Conservation (phyloP, 1,140 invertebrate genomes). For the Drosophila virilis region DNA sequence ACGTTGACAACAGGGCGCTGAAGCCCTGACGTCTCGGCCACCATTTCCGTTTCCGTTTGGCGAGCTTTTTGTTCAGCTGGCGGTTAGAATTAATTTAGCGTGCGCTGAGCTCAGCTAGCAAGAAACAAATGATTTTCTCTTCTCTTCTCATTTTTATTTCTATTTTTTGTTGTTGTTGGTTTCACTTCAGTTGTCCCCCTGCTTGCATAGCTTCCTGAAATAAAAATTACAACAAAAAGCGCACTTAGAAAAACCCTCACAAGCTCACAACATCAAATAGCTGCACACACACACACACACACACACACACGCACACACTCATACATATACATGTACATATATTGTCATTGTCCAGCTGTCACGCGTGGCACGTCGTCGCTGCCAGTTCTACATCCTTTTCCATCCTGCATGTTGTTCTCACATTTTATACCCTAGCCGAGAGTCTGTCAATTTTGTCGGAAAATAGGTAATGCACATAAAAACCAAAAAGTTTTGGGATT, state of each 20-base stretch:
- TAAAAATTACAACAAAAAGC: conserved; percentile 56
- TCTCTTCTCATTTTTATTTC: conserved; percentile 52
- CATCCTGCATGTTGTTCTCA: conserved; percentile 43
- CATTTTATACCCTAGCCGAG: background rate
- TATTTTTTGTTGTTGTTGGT: conserved; percentile 49
- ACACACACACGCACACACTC: background rate
- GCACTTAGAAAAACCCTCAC: conserved; percentile 46
- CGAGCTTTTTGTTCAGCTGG: conserved; percentile 74
- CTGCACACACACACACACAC: conserved; percentile 15
- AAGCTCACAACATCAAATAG: conserved; percentile 2
- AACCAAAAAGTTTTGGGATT: too few species aligned
- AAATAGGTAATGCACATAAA: too few species aligned
- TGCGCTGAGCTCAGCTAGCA: conserved; percentile 79
- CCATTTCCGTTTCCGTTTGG: conserved; percentile 79
- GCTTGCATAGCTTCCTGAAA: conserved; percentile 58
- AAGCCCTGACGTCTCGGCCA: conserved; percentile 69
- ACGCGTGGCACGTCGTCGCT: conserved; percentile 73
- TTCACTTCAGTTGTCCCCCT: conserved; percentile 21
- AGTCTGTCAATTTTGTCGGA: background rate
- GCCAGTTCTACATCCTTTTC: conserved; percentile 37
- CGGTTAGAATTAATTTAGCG: conserved; percentile 80
- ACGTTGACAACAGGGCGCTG: conserved; percentile 64
- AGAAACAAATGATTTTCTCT: conserved; percentile 77
- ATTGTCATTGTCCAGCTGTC: conserved; percentile 82
- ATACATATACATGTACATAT: conserved; percentile 8